Base-by-base conservation (phyloP, 92 coral and sea anemone genomes). In the Parazoanthus swiftii region DNA sequence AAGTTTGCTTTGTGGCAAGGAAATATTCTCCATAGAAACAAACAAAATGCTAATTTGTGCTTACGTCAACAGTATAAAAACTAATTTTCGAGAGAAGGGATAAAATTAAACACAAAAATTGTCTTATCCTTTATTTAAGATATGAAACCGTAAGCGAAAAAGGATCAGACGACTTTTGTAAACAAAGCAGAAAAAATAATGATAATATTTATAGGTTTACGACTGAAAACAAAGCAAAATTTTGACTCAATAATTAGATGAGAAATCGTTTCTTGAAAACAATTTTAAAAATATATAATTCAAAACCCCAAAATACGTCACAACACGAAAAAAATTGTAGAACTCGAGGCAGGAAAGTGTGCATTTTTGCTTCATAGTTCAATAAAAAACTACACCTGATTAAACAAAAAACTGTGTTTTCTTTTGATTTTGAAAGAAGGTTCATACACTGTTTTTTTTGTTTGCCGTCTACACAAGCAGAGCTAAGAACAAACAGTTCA, bases 211-310 rank as follows among this genome's bases (percentile, higher is more conserved):
- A 23, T 23, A 6, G 26, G 35, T 5, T 29, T 21, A 42, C n/a
- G 71, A 39, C 39, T 37, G 25, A 38, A 29, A 37, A 43, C 70
- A 65, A 39, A 66, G 33, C 9, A 16, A 66, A 67, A 46, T 23
- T 44, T 84, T 84, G 78, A 84, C 44, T 84, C 48, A 11, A 66
- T 70, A 42, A 84, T 84, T 29, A 68, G 6, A 70, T 39, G 23
- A 44, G 9, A n/a, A 20, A 73, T 33, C 65, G 68, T 70, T 46
- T 29, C 15, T 71, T 48, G 10, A 70, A 84, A 84, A 71, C 63
- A 68, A 56, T 14, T 68, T 83, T 39, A 77, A 66, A 83, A 83
- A 83, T n/a, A 83, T 66, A 83, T 67, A 39, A 44, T 84, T 84
- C 77, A 84, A 84, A 84, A n/a, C 59, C 39, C 76, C 51, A 67